Conservation (phyloP, 1,140 invertebrate species). For the Vanessa tameamea region DNA sequence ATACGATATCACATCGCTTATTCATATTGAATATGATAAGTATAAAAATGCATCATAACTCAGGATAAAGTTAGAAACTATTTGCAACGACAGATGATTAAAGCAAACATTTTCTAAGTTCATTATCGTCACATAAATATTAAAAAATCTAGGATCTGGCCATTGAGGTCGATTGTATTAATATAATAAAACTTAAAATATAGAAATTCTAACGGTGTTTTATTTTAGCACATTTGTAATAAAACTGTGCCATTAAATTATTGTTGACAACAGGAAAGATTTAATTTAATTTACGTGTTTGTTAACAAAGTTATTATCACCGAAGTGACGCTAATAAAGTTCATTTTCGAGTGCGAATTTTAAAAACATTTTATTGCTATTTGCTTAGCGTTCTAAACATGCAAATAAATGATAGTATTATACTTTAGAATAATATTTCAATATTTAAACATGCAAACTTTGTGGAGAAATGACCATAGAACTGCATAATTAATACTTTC, state of each 20-base stretch:
- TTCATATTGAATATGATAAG: no score
- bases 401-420: no score
- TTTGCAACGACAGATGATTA: neutral
- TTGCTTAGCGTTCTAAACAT: no score
- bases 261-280: neutral
- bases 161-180: neutral
- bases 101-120: neutral
- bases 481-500: no score
- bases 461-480: no score
- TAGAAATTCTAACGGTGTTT: neutral
- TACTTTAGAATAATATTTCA: no score
- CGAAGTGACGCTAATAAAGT: no score
- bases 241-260: conserved; percentile 1
- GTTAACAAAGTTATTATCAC: no score
- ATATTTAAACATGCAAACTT: no score
- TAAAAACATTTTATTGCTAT: no score
- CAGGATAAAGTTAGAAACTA: neutral
- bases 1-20: no score
- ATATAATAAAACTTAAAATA: neutral
- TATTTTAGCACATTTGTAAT: conserved; percentile 2
- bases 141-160: neutral
- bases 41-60: neutral
- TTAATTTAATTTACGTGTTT: neutral
- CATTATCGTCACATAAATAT: neutral
- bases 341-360: no score